These are phyloP conservation scores for Falco rusticolus DNA, from an alignment of 2,797 vertebrate species.

Conservation along the genomic window DNA sequence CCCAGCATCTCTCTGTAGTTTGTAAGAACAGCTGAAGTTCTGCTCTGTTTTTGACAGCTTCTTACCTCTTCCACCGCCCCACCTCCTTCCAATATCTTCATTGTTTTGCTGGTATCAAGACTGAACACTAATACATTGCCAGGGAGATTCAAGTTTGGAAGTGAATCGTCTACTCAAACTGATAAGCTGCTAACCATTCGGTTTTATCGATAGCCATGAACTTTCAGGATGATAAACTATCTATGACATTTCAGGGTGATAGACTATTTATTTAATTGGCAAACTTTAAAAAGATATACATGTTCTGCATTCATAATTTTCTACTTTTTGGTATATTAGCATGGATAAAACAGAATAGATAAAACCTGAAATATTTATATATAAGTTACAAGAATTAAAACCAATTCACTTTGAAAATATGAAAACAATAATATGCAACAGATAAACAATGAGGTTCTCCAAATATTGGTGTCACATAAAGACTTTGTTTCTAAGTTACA, in stretches of 20 bases:
- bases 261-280: background rate
- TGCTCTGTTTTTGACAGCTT: background rate
- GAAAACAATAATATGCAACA: background rate
- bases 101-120: background rate
- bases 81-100: background rate
- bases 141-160: background rate
- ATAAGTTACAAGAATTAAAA: background rate
- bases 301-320: background rate
- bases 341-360: background rate
- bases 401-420: background rate
- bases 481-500: background rate
- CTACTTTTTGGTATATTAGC: background rate
- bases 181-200: background rate
- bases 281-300: background rate
- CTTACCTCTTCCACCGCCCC: background rate
- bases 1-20: background rate
- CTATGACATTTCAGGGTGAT: background rate
- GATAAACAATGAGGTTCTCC: background rate
- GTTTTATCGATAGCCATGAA: background rate
- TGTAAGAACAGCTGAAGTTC: background rate
- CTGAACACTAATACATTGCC: background rate
- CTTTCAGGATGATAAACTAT: background rate
- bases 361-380: background rate
- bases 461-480: background rate
- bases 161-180: background rate